Conservation (phyloP, 2,797 vertebrate species). For the Coregonus ussuriensis region DNA sequence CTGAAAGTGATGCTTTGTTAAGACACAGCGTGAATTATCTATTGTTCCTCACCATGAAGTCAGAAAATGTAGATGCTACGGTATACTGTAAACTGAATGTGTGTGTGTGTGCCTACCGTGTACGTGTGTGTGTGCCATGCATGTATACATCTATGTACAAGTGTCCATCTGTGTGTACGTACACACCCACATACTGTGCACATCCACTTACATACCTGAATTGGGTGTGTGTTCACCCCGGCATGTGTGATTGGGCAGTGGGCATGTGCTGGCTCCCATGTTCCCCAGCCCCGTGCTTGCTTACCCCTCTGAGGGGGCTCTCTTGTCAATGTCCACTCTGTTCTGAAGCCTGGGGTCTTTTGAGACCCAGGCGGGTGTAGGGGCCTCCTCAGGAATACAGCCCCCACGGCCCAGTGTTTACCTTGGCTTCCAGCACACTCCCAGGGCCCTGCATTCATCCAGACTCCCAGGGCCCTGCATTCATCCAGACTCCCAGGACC, state of each 20-base stretch:
- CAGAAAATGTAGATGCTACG: not conserved
- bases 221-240: slow-evolving; percentile 16
- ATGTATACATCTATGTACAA: slow-evolving; percentile 27
- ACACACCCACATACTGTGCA: slow-evolving; percentile 24
- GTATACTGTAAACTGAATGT: not conserved
- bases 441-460: too few relatives aligned
- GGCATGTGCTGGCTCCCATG: not conserved
- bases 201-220: slow-evolving; percentile 13
- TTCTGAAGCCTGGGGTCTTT: slow-evolving; percentile 59
- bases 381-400: slow-evolving; percentile 30
- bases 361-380: slow-evolving; percentile 42
- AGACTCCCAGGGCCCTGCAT: too few relatives aligned
- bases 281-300: not conserved
- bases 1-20: not conserved
- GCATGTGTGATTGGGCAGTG: not conserved
- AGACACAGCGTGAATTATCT: not conserved
- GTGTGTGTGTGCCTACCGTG: slow-evolving; percentile 10
- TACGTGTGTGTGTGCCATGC: not conserved
- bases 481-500: too few relatives aligned
- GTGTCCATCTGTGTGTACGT: slow-evolving; percentile 3
- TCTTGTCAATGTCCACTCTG: slow-evolving; percentile 74
- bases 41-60: too few relatives aligned
- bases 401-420: slow-evolving; percentile 61
- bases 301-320: not conserved
- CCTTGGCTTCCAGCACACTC: slow-evolving; percentile 65